These are phyloP conservation scores for Apoda limacodes DNA, from an alignment of 2,888 invertebrate species.

Conservation along the genomic window DNA sequence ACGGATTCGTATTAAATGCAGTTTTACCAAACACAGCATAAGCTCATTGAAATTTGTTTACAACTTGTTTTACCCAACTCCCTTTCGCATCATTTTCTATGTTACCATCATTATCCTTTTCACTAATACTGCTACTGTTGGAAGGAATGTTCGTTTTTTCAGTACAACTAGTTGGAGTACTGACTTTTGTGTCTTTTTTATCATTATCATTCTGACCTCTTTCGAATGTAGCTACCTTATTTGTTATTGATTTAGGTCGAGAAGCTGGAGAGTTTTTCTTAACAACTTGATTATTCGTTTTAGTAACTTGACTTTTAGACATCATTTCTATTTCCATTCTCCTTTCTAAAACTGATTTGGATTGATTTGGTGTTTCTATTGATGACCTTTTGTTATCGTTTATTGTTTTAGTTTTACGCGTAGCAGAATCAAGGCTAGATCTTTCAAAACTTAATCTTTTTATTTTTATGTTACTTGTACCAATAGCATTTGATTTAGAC, in stretches of 20 bases:
- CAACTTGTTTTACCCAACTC: constrained; percentile 80
- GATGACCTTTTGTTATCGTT: constrained; percentile 33
- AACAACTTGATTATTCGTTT: constrained; percentile 22
- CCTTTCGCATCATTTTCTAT: constrained; percentile 56
- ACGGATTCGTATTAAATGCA: constrained; percentile 51
- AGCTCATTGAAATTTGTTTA: constrained; percentile 76
- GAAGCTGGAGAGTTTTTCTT: constrained; percentile 39
- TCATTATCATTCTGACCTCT: constrained; percentile 34
- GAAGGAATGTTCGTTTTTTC: constrained; percentile 31
- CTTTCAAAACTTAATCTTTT: constrained; percentile 60
- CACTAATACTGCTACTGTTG: constrained; percentile 29
- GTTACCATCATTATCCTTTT: constrained; percentile 22
- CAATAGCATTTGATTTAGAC: constrained; percentile 29
- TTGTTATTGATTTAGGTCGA: constrained; percentile 48
- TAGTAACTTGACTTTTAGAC: constrained; percentile 36
- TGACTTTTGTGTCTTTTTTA: constrained; percentile 24
- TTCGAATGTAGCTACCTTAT: constrained; percentile 51
- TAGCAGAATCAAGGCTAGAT: constrained; percentile 59
- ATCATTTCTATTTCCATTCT: constrained; percentile 58
- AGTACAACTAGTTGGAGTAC: constrained; percentile 26
- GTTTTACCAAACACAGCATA: constrained; percentile 31
- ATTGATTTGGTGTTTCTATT: constrained; percentile 41
- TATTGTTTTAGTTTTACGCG: constrained; percentile 40
- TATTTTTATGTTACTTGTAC: constrained; percentile 53
- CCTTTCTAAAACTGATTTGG: constrained; percentile 57